phyloP scores from a whole-genome alignment of 2,888 invertebrate genomes.

The Sisyra terminalis region DNA sequence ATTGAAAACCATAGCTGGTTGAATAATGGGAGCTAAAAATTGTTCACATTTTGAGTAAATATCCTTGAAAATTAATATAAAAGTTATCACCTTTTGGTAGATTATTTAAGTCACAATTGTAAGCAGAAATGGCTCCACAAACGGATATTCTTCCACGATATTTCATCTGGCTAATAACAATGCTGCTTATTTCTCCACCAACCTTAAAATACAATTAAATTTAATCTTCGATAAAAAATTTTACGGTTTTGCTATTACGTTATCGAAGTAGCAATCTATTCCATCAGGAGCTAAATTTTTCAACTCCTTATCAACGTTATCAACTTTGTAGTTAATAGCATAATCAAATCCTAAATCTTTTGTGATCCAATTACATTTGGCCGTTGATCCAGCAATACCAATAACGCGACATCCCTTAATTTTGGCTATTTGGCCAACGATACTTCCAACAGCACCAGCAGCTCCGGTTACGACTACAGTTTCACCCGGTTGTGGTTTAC shows the following conservation, averaged over 20 bases:
- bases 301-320: constrained; percentile 33
- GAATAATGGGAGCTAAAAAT: constrained; percentile 29
- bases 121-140: constrained; percentile 47
- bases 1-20: constrained; percentile 34
- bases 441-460: constrained; percentile 62
- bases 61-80: not conserved
- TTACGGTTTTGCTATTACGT: constrained; percentile 31
- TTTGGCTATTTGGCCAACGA: constrained; percentile 67
- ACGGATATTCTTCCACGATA: constrained; percentile 39
- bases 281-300: constrained; percentile 48
- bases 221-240: constrained; percentile 7
- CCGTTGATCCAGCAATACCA: constrained; percentile 52
- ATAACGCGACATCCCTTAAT: constrained; percentile 50
- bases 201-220: constrained; percentile 25
- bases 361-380: constrained; percentile 50
- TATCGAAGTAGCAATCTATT: constrained; percentile 62
- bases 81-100: constrained; percentile 27
- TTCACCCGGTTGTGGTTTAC: constrained; percentile 53
- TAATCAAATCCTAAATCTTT: constrained; percentile 47
- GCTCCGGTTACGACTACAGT: constrained; percentile 56
- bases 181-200: constrained; percentile 44
- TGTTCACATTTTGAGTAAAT: not conserved
- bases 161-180: constrained; percentile 43
- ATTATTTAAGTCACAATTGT: constrained; percentile 34
- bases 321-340: constrained; percentile 56